These are phyloP conservation scores for Cryptotis parvus DNA, from an alignment of 2,113 vertebrate genomes.

Conservation along the genomic window DNA sequence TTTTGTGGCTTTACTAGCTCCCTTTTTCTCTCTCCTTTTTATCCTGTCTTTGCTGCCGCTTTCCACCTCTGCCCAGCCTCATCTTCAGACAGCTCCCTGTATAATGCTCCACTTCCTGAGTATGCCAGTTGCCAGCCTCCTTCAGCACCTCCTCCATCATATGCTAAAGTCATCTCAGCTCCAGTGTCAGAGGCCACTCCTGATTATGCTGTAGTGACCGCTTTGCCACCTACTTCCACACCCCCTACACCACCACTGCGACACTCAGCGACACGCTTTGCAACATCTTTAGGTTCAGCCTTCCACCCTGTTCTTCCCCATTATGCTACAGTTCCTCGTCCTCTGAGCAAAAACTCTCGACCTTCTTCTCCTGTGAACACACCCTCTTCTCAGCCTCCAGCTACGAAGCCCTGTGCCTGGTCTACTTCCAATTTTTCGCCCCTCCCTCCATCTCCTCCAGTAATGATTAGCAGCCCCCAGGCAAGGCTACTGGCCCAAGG, in stretches of 20 bases:
- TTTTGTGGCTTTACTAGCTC: slow-evolving; percentile 95
- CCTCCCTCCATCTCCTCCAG: slow-evolving; percentile 95
- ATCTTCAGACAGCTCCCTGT: slow-evolving; percentile 96
- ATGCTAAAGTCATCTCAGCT: slow-evolving; percentile 91
- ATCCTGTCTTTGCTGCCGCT: slow-evolving; percentile 91
- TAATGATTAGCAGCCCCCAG: slow-evolving; percentile 99
- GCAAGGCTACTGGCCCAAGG: slow-evolving; percentile 94
- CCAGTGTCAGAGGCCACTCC: slow-evolving; percentile 90
- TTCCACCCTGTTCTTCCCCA: slow-evolving; percentile 98
- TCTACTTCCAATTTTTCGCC: slow-evolving; percentile 93
- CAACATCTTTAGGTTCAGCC: slow-evolving; percentile 97
- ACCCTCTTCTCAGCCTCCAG: slow-evolving; percentile 85
- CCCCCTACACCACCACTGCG: slow-evolving; percentile 97
- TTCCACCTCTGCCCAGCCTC: slow-evolving; percentile 89
- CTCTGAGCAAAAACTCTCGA: slow-evolving; percentile 90
- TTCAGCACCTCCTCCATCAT: slow-evolving; percentile 91
- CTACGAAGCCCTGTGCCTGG: slow-evolving; percentile 92
- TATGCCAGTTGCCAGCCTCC: slow-evolving; percentile 92
- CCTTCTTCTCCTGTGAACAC: slow-evolving; percentile 90
- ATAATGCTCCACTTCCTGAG: slow-evolving; percentile 93
- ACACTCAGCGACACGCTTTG: slow-evolving; percentile 97
- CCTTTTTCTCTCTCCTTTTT: slow-evolving; percentile 93
- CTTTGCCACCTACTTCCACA: slow-evolving; percentile 89
- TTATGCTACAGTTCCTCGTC: slow-evolving; percentile 95
- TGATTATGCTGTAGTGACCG: slow-evolving; percentile 89